Percentiles rank a stretch among this genome's conserved stretches.
Evolutionary conservation across 2,113 vertebrate genomes (phyloP).

Genomic region (Nannospalax galili): DNA sequence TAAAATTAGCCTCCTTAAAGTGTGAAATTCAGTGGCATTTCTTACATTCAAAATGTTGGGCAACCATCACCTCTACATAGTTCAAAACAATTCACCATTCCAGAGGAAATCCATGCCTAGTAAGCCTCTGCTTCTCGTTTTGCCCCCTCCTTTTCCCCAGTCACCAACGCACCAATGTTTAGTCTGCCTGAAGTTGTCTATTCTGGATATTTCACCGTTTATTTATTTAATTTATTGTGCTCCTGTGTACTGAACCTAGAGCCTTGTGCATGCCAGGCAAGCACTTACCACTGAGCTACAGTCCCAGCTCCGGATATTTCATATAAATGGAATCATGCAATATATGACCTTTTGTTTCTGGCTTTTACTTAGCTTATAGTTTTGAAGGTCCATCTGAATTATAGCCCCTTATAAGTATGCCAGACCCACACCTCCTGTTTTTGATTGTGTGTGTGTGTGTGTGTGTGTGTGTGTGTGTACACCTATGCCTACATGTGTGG

Average conservation of each 20-base stretch:
- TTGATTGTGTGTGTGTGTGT: neutral
- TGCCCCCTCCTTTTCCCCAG: neutral
- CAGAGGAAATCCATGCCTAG: neutral
- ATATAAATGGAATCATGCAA: neutral
- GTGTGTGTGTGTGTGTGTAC: neutral
- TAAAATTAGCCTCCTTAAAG: constrained; percentile 30
- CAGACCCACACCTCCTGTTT: neutral
- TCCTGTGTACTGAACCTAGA: neutral
- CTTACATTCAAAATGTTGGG: neutral
- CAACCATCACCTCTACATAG: neutral
- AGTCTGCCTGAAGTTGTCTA: constrained; percentile 50
- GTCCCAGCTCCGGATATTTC: neutral
- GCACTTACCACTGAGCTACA: neutral
- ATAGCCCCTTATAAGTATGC: neutral
- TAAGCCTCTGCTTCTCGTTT: neutral
- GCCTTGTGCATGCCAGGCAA: neutral
- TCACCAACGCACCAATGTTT: neutral
- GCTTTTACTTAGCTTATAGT: constrained; percentile 34
- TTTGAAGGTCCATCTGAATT: neutral
- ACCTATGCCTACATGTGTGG: neutral
- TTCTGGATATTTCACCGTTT: constrained; percentile 26
- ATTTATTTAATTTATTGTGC: too few species aligned
- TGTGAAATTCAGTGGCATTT: neutral
- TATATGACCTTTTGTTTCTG: neutral
- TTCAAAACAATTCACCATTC: neutral